Evolutionary conservation across 2,888 invertebrate genomes (phyloP).

Genomic region (Ophion ellenae): DNA sequence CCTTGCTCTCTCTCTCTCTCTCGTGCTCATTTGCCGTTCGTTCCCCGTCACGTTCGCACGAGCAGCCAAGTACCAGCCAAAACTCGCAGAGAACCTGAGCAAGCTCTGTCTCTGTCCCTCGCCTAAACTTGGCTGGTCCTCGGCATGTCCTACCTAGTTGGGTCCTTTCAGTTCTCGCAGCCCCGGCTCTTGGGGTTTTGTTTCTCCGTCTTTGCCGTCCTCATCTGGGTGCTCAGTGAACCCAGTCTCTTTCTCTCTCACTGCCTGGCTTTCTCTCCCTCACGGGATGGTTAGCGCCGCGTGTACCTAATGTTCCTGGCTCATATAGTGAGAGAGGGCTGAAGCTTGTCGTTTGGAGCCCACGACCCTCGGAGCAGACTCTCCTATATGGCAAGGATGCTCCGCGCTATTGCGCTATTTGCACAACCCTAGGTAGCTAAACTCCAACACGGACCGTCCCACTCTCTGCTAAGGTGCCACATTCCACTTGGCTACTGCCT

Average conservation of each 20-base stretch:
- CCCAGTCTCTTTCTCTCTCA: slow-evolving; percentile 21
- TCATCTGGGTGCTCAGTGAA: not conserved
- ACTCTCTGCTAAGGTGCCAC: slow-evolving; percentile 23
- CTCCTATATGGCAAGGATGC: slow-evolving; percentile 41
- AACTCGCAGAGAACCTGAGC: slow-evolving; percentile 26
- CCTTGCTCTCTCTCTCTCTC: slow-evolving; percentile 8
- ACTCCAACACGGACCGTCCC: slow-evolving; percentile 19
- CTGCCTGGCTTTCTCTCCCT: not conserved
- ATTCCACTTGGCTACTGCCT: slow-evolving; percentile 31
- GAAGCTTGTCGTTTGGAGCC: slow-evolving; percentile 50
- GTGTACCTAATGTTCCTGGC: slow-evolving; percentile 68
- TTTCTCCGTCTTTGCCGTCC: slow-evolving; percentile 45
- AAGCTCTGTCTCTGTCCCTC: slow-evolving; percentile 45
- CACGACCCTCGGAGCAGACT: slow-evolving; percentile 46
- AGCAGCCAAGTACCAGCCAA: slow-evolving; percentile 50
- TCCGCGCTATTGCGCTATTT: slow-evolving; percentile 33
- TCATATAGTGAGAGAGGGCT: slow-evolving; percentile 35
- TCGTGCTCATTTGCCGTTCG: slow-evolving; percentile 50
- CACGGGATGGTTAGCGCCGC: slow-evolving; percentile 52
- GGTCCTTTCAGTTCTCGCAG: slow-evolving; percentile 6
- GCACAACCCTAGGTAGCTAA: slow-evolving; percentile 28
- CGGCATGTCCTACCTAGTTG: slow-evolving; percentile 9
- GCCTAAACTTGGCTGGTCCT: slow-evolving; percentile 29
- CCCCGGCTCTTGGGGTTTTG: slow-evolving; percentile 42
- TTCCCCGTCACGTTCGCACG: slow-evolving; percentile 51